Evolutionary conservation across 2,113 vertebrate genomes (phyloP), one percentile per base, ranked within the genome.

Genomic region (Corynorhinus townsendii): DNA sequence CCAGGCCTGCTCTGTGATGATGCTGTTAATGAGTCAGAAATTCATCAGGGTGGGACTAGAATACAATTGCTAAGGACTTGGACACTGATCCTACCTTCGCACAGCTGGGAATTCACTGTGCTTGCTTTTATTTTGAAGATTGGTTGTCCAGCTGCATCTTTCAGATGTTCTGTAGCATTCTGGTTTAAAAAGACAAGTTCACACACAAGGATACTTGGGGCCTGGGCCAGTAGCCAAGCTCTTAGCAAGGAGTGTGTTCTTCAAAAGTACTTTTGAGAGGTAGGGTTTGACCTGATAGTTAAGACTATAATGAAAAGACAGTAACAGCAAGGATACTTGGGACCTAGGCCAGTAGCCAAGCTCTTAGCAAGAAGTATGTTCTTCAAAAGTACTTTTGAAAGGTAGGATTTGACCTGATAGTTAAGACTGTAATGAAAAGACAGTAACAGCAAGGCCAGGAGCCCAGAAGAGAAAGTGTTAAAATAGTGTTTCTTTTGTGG

Each of bases 321-420:
- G 38, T 30, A 40, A 56, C 4, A 91, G 33, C 73, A 75, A 89
- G n/a, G 4, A n/a, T n/a, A 5, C 30, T 28, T 75, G 38, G 80
- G 54, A 11, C 24, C 45, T 83, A 71, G 47, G 24, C n/a, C 62
- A 73, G 54, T 45, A 79, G 83, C 59, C 54, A 93, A 69, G 3
- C 4, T n/a, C 49, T 10, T 40, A 72, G 45, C 1, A 2, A 80
- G 22, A 28, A 69, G 4, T 22, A 33, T 22, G 5, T 17, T 71
- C 52, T 62, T 64, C 69, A 92, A 64, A 94, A 62, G 20, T 68
- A 80, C 66, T 59, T 89, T 89, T 72, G 69, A 85, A 87, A 89
- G 49, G 10, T 80, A 9, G 75, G 10, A 1, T 66, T 52, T 85
- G 72, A 69, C 10, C 62, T 24, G 26, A 40, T 20, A 35, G 28